phyloP scores from a whole-genome alignment of 2,113 vertebrate species.

The Muscicapa adusta region DNA sequence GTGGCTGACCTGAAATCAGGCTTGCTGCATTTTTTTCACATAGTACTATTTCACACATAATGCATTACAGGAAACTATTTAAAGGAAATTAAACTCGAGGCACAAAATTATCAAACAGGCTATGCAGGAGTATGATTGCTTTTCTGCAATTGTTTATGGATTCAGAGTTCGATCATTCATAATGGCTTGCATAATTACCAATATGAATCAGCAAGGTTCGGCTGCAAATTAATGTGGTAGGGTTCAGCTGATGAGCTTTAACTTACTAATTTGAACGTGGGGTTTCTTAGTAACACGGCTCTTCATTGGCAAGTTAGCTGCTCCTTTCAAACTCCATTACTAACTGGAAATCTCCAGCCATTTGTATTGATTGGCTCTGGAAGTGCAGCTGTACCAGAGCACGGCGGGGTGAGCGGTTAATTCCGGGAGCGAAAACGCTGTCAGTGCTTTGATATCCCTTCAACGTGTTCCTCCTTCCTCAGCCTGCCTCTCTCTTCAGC shows the following conservation, averaged over 20 bases:
- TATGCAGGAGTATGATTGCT: not conserved
- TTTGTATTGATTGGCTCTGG: slow-evolving; percentile 54
- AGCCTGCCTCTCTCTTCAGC: slow-evolving; percentile 38
- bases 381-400: slow-evolving; percentile 44
- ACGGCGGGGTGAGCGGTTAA: slow-evolving; percentile 52
- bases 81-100: slow-evolving; percentile 15
- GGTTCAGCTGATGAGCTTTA: not conserved
- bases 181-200: slow-evolving; percentile 7
- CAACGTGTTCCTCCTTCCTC: slow-evolving; percentile 20
- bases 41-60: not conserved
- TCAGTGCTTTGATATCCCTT: slow-evolving; percentile 47
- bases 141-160: not conserved
- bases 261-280: not conserved
- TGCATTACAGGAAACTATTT: not conserved
- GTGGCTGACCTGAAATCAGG: not conserved
- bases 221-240: not conserved
- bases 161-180: not conserved
- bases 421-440: slow-evolving; percentile 54
- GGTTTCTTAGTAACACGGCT: slow-evolving; percentile 33
- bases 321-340: slow-evolving; percentile 36
- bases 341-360: slow-evolving; percentile 11
- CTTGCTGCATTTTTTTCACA: not conserved
- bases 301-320: slow-evolving; percentile 18
- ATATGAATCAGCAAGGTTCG: not conserved
- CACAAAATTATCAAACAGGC: not conserved